Conservation (phyloP, 2,797 vertebrate species). For the Schizopygopsis malacanthus region DNA sequence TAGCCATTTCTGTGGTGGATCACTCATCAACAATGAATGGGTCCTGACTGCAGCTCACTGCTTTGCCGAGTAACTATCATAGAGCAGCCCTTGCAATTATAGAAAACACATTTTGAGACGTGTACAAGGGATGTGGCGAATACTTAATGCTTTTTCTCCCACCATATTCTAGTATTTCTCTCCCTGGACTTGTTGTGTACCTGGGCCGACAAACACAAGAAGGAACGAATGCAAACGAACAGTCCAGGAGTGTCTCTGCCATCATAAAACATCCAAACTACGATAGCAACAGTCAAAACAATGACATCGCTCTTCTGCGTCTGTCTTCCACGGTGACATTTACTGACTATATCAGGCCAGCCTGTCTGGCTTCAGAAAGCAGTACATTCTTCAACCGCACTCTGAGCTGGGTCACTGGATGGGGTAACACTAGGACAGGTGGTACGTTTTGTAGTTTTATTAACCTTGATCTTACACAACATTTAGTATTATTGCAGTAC, state of each 20-base stretch:
- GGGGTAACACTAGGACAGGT: rapidly evolving
- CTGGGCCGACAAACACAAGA: constrained; percentile 29
- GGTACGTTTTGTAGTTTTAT: constrained; percentile 20
- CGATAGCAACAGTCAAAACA: rapidly evolving
- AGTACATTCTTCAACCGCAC: constrained; percentile 39
- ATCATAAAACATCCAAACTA: constrained; percentile 15
- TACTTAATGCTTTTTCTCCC: not conserved
- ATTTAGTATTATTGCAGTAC: not conserved
- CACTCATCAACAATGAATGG: constrained; percentile 59
- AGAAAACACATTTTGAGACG: not conserved
- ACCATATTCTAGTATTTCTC: not conserved
- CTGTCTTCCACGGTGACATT: constrained; percentile 31
- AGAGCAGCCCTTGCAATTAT: no score
- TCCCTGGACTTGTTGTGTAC: not conserved
- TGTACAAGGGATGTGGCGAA: not conserved
- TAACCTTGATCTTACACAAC: not conserved
- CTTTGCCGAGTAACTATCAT: not conserved
- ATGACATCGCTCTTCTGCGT: constrained; percentile 53
- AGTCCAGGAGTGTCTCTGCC: not conserved
- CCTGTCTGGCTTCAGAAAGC: constrained; percentile 49
- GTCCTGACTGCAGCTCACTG: constrained; percentile 59
- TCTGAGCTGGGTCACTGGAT: constrained; percentile 55
- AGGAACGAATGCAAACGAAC: not conserved
- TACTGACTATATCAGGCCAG: constrained; percentile 31
- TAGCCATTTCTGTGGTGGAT: constrained; percentile 22